Evolutionary conservation across 1,140 invertebrate species (phyloP).

Genomic region (Leguminivora glycinivorella): DNA sequence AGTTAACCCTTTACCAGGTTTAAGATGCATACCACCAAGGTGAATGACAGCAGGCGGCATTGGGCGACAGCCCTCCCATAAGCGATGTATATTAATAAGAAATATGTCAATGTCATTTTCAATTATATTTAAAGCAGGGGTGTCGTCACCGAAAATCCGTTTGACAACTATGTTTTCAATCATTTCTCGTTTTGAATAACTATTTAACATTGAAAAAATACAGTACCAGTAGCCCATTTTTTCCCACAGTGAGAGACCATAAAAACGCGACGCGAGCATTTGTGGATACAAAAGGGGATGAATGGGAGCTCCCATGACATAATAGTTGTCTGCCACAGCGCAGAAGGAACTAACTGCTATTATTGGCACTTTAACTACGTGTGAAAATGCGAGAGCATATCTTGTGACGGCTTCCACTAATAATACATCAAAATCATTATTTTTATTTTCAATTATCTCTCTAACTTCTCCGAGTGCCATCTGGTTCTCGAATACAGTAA

Average conservation of each 20-base stretch:
- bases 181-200: slow-evolving; percentile 40
- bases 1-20: slow-evolving; percentile 53
- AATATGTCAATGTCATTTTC: slow-evolving; percentile 62
- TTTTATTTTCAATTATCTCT: slow-evolving; percentile 36
- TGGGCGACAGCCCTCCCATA: slow-evolving; percentile 73
- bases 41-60: slow-evolving; percentile 79
- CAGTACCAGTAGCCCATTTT: too few species aligned
- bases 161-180: slow-evolving; percentile 34
- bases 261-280: slow-evolving; percentile 18
- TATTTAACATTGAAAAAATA: too few species aligned
- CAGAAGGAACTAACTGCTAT: slow-evolving; percentile 51
- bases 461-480: slow-evolving; percentile 39
- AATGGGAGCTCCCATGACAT: slow-evolving; percentile 35
- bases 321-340: slow-evolving; percentile 32
- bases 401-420: slow-evolving; percentile 42
- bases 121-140: slow-evolving; percentile 43
- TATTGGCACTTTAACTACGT: slow-evolving; percentile 48
- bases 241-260: too few species aligned
- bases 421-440: slow-evolving; percentile 46
- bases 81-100: slow-evolving; percentile 80
- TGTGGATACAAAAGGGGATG: slow-evolving; percentile 48
- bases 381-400: slow-evolving; percentile 37
- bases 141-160: slow-evolving; percentile 41
- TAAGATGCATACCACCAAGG: slow-evolving; percentile 80
- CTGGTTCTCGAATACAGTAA: slow-evolving; percentile 37